phyloP scores from a whole-genome alignment of 2,797 vertebrate genomes.

The Rhinichthys osculus region DNA sequence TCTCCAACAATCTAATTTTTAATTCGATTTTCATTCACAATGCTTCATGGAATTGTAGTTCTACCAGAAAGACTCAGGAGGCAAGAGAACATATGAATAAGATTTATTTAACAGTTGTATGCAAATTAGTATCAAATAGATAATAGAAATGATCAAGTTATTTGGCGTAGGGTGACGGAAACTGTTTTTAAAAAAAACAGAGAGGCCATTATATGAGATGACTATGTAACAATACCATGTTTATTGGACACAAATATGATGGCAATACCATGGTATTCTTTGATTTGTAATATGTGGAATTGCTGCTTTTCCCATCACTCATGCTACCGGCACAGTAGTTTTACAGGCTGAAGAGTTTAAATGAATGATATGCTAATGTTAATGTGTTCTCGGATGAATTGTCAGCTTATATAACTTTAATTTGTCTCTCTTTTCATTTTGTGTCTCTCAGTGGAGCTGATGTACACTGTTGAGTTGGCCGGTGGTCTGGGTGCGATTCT shows the following conservation, averaged over 20 bases:
- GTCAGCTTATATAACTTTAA: not conserved
- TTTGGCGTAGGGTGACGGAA: not conserved
- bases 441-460: constrained; percentile 86
- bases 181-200: no score
- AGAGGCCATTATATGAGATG: not conserved
- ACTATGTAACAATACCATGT: not conserved
- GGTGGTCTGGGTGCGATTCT: constrained; percentile 97
- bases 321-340: not conserved
- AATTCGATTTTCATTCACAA: not conserved
- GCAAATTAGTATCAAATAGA: not conserved
- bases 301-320: not conserved
- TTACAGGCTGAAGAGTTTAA: not conserved
- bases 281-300: not conserved
- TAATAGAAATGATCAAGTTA: not conserved
- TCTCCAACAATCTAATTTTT: not conserved
- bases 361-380: not conserved
- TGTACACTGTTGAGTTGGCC: constrained; percentile 98
- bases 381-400: not conserved
- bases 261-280: not conserved
- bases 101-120: no score
- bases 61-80: not conserved
- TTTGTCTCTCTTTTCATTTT: constrained; percentile 17
- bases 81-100: no score
- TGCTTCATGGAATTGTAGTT: not conserved
- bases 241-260: not conserved